Percentiles rank a stretch among this genome's conserved stretches.
Evolutionary conservation across 2,113 vertebrate genomes (phyloP).

Genomic region (Mus pahari): DNA sequence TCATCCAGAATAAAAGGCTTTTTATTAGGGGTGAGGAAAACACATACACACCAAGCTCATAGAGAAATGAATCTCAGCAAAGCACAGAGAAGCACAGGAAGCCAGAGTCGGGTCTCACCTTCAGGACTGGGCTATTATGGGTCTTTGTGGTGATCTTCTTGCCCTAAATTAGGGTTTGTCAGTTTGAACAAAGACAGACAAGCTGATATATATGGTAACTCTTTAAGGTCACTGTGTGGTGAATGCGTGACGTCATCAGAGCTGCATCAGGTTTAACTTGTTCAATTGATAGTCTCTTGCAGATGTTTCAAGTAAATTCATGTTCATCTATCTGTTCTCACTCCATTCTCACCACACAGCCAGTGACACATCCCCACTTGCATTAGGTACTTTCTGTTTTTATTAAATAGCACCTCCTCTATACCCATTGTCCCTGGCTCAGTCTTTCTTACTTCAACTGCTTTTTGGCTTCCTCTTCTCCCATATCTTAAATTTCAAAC

Average conservation of each 20-base stretch:
- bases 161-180: background rate
- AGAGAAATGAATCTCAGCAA: background rate
- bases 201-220: background rate
- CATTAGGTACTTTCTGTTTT: background rate
- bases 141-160: background rate
- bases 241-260: background rate
- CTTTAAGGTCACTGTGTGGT: background rate
- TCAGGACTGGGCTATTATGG: background rate
- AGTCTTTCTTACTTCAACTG: background rate
- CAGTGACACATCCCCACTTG: background rate
- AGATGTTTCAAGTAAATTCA: background rate
- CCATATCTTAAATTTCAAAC: background rate
- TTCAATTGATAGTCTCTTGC: background rate
- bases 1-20: background rate
- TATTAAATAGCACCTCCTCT: too few relatives aligned
- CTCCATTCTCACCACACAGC: background rate
- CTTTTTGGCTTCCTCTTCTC: background rate
- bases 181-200: background rate
- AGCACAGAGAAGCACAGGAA: background rate
- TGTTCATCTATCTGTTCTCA: background rate
- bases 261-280: background rate
- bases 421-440: background rate
- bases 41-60: background rate
- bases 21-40: background rate
- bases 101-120: background rate